Base-by-base conservation (phyloP, 2,797 vertebrate genomes). In the Calcarius lapponicus region DNA sequence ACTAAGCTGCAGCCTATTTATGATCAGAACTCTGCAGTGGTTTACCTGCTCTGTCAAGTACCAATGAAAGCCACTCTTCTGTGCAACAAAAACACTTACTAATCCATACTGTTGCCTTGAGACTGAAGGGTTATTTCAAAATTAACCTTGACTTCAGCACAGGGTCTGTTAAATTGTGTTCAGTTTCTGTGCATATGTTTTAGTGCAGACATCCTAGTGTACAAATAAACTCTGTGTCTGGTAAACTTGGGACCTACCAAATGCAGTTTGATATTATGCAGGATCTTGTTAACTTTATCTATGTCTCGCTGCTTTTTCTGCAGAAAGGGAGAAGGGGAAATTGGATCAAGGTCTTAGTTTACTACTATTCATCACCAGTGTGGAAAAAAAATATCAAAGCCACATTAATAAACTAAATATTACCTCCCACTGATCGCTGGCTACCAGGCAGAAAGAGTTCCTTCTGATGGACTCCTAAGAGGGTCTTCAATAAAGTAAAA, bases 361-460 rank as follows among this genome's bases (percentile, higher is more conserved):
- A 96, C 95, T 89, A 54, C 69, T 94, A 82, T 92, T 92, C 97
- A 96, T 97, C 97, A 97, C 94, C 74, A 96, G 51, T 28, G 83
- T 61, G 79, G 48, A 95, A 86, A 92, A n/a, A 91, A n/a, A 97
- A 96, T 92, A 95, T 97, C 96, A 97, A 97, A 97, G 93, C 81
- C 67, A 96, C 95, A 96, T 98, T 98, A 98, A 98, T 97, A 98
- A 98, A 97, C 97, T 98, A 97, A 97, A 97, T 97, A 97, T 97
- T 97, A 95, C 96, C 95, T 98, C 97, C 97, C 86, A 95, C 96
- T 93, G 96, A 95, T 97, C 4, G 9, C 96, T 97, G 96, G 93
- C 94, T 97, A 97, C 88, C 75, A 96, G 93, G 82, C 96, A 96
- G 92, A 94, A 73, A 94, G 87, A 93, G 70, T 90, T 97, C 93